These are phyloP conservation scores for Drosophila kanekoi DNA, from an alignment of 2,888 invertebrate genomes.

Conservation along the genomic window DNA sequence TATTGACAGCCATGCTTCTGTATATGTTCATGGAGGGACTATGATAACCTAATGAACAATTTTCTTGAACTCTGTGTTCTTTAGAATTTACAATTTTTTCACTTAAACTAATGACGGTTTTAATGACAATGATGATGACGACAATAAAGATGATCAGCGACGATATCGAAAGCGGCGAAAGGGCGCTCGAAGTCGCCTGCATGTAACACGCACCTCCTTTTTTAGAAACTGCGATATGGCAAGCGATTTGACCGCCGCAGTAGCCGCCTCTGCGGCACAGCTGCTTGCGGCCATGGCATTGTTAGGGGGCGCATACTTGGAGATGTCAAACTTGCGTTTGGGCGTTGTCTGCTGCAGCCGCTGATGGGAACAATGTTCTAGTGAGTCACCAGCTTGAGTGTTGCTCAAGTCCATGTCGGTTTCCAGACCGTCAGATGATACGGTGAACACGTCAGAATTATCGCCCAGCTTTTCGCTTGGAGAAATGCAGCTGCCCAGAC, in stretches of 20 bases:
- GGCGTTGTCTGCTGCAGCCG: constrained; percentile 61
- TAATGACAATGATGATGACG: constrained; percentile 35
- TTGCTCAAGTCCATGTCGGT: constrained; percentile 84
- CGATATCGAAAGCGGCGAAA: constrained; percentile 84
- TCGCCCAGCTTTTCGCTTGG: constrained; percentile 84
- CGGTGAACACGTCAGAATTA: constrained; percentile 84
- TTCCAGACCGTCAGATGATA: constrained; percentile 85
- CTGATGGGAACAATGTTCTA: constrained; percentile 67
- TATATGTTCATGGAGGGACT: constrained; percentile 22
- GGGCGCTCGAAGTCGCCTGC: constrained; percentile 82
- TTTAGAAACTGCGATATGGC: constrained; percentile 83
- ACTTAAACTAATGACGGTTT: constrained; percentile 41
- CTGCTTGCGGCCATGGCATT: constrained; percentile 72
- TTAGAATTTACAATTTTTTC: constrained; percentile 40
- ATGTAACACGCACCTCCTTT: constrained; percentile 83
- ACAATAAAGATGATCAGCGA: constrained; percentile 70
- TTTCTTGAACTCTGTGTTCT: constrained; percentile 5
- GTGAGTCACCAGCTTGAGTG: constrained; percentile 73
- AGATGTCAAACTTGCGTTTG: constrained; percentile 80
- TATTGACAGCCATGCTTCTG: neutral
- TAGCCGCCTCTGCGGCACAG: constrained; percentile 80
- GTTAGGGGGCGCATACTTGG: constrained; percentile 79
- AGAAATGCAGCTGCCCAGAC: constrained; percentile 83
- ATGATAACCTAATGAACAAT: constrained; percentile 25
- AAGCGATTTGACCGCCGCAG: constrained; percentile 80